Evolutionary conservation across 2,888 invertebrate species (phyloP), one percentile per base, ranked within the genome.

Genomic region (Axea sp.): DNA sequence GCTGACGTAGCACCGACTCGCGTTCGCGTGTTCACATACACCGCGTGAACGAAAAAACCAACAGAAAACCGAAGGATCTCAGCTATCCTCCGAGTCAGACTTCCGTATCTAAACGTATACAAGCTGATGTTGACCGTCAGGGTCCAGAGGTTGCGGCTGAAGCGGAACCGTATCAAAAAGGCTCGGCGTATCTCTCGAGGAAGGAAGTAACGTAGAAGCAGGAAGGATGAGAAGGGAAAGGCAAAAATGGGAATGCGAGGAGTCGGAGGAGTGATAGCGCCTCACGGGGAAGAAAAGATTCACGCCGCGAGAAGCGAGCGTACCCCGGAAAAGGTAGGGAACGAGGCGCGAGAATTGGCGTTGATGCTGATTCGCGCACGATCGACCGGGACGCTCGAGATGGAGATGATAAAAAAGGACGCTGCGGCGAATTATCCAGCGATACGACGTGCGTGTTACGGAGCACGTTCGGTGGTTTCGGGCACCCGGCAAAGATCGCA

Each of bases 401-500:
- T n/a, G n/a, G n/a, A n/a, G n/a, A n/a, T n/a, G n/a, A n/a, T n/a
- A n/a, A n/a, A n/a, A n/a, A n/a, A n/a, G n/a, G n/a, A n/a, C n/a
- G n/a, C n/a, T n/a, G n/a, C n/a, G n/a, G n/a, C n/a, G n/a, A n/a
- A n/a, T n/a, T n/a, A n/a, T n/a, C n/a, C n/a, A n/a, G n/a, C n/a
- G n/a, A 83, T 83, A 78, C 78, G 71, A 75, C 45, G 77, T 79
- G 80, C 80, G 80, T 64, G 59, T 55, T 59, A 64, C 43, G 68
- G 71, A n/a, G n/a, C n/a, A n/a, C n/a, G n/a, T n/a, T n/a, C n/a
- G n/a, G n/a, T n/a, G n/a, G 74, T 62, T 64, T 53, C 62, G 24
- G 77, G 71, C 75, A 73, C 74, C 73, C 68, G 79, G 75, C 76
- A 76, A 77, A 78, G 82, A 84, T 84, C 83, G 81, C 85, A 87